Conservation (phyloP, 1,140 invertebrate species). For the Hydropsyche tenuis region DNA sequence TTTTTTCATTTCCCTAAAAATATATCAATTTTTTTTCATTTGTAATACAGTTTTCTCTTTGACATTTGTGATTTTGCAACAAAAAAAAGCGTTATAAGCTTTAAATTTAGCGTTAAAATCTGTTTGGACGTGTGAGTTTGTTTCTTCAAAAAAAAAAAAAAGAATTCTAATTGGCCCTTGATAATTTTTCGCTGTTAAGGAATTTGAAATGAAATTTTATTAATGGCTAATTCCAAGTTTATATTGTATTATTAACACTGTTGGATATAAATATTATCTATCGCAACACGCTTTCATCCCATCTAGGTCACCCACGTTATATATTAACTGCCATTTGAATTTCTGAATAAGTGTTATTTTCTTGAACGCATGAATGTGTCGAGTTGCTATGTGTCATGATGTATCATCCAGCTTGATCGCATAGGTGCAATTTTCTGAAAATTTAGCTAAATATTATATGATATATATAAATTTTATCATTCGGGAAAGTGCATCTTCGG, state of each 20-base stretch:
- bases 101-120: constrained; percentile 6
- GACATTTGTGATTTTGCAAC: no score
- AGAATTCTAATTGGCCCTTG: constrained; percentile 47
- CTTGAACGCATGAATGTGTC: constrained; percentile 28
- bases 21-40: no score
- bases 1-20: background rate
- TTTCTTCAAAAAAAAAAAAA: background rate
- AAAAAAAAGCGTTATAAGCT: no score
- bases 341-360: constrained; percentile 26
- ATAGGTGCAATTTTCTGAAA: constrained; percentile 46
- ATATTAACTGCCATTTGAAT: constrained; percentile 22
- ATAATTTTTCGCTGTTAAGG: constrained; percentile 45
- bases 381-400: constrained; percentile 36
- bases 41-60: no score
- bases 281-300: constrained; percentile 32
- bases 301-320: constrained; percentile 1
- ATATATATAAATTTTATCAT: constrained; percentile 41
- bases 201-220: constrained; percentile 44
- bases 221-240: constrained; percentile 48
- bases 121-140: background rate
- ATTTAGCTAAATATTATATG: constrained; percentile 43
- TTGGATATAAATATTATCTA: background rate
- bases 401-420: constrained; percentile 40
- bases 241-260: constrained; percentile 34
- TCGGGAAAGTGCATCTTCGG: constrained; percentile 45